These are phyloP conservation scores for Ptilorrhoa leucosticta DNA, from an alignment of 2,113 vertebrate species.

Conservation along the genomic window DNA sequence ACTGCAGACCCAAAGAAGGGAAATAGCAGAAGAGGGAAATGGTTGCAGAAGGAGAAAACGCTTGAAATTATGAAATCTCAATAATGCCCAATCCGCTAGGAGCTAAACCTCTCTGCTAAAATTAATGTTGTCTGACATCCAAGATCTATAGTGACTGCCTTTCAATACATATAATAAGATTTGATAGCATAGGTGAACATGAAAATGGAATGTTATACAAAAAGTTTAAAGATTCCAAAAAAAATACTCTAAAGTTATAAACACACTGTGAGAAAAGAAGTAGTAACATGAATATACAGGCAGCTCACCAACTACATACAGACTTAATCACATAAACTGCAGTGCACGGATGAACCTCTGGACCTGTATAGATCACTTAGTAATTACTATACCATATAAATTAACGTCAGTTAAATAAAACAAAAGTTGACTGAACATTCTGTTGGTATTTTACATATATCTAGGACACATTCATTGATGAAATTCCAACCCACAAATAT, in stretches of 20 bases:
- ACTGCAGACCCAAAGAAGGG: background rate
- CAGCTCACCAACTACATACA: background rate
- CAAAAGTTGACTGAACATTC: background rate
- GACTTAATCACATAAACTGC: background rate
- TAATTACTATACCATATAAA: background rate
- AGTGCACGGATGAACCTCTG: background rate
- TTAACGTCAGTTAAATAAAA: background rate
- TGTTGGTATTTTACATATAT: background rate
- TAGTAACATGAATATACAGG: background rate
- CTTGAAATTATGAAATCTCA: background rate
- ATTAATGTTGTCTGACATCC: background rate
- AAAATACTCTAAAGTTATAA: background rate
- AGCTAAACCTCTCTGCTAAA: background rate
- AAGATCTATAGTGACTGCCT: background rate
- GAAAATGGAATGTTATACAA: background rate
- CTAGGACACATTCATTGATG: background rate
- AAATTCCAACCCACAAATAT: background rate
- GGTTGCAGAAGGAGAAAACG: background rate
- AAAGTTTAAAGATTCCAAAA: background rate
- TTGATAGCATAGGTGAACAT: background rate
- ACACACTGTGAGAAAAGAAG: background rate
- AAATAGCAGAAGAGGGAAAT: background rate
- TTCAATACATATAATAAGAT: background rate
- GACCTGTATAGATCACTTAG: background rate
- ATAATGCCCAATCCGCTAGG: background rate